phyloP scores from a whole-genome alignment of 1,140 invertebrate species.

The Carposina sasakii region DNA sequence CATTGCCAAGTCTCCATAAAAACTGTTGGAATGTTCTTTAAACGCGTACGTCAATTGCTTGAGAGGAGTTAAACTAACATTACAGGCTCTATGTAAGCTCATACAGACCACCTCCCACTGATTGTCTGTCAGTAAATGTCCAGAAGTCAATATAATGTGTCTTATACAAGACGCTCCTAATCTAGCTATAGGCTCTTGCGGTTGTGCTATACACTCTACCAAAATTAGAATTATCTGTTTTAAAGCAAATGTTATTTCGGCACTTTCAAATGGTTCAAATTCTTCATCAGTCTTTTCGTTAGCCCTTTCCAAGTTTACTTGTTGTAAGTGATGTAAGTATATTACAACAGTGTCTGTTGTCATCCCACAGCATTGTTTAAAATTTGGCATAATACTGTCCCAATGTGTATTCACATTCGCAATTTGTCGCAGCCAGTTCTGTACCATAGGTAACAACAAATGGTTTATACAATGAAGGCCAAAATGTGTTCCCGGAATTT shows the following conservation, averaged over 20 bases:
- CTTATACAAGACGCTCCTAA: conserved; percentile 94
- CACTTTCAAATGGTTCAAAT: conserved; percentile 64
- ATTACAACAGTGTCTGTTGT: conserved; percentile 93
- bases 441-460: conserved; percentile 89
- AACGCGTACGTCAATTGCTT: conserved; percentile 91
- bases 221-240: conserved; percentile 91
- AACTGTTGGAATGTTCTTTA: conserved; percentile 90
- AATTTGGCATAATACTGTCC: conserved; percentile 86
- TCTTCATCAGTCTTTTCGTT: conserved; percentile 52
- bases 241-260: conserved; percentile 83
- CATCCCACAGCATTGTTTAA: conserved; percentile 94
- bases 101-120: conserved; percentile 90
- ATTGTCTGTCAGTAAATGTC: conserved; percentile 82
- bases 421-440: conserved; percentile 89
- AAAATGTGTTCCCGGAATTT: conserved; percentile 87
- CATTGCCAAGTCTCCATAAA: conserved; percentile 93
- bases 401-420: conserved; percentile 78
- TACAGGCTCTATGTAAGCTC: conserved; percentile 85
- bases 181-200: conserved; percentile 88
- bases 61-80: conserved; percentile 86
- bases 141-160: conserved; percentile 88
- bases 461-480: conserved; percentile 93
- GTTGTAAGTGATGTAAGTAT: conserved; percentile 75
- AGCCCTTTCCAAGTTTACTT: conserved; percentile 54
- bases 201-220: conserved; percentile 92